Conservation (phyloP, 2,888 invertebrate species). For the Pristionchus japonicus region DNA sequence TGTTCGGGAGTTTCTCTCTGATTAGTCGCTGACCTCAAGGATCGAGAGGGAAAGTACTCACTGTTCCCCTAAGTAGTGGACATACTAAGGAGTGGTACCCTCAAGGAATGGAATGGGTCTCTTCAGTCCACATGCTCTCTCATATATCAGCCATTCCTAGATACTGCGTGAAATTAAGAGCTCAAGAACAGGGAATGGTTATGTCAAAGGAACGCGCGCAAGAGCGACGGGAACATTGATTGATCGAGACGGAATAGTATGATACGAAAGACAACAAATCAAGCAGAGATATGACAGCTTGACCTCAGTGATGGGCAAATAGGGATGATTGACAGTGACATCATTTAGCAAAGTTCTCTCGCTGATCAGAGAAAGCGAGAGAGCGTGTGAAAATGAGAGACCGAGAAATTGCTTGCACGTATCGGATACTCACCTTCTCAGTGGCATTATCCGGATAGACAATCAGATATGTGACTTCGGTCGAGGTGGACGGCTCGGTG, state of each 20-base stretch:
- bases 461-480: slow-evolving; percentile 63
- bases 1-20: not conserved
- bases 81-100: not conserved
- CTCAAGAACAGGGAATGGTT: not conserved
- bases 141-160: too few relatives aligned
- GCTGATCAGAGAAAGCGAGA: too few relatives aligned
- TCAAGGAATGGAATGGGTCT: not conserved
- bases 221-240: not conserved
- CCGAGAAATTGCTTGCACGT: too few relatives aligned
- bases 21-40: slow-evolving; percentile 11
- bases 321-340: not conserved
- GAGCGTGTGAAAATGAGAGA: too few relatives aligned
- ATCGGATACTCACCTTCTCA: slow-evolving; percentile 65
- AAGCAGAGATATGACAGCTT: not conserved
- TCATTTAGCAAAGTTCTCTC: too few relatives aligned
- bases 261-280: too few relatives aligned
- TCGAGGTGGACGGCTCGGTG: slow-evolving; percentile 34
- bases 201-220: not conserved
- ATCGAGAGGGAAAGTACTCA: not conserved
- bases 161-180: too few relatives aligned
- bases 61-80: not conserved
- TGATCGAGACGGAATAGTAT: not conserved
- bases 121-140: too few relatives aligned
- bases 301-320: not conserved
- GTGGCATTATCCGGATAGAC: slow-evolving; percentile 68